Evolutionary conservation across 2,888 invertebrate species (phyloP), one percentile per base, ranked within the genome.

Genomic region (Melinaea marsaeus): DNA sequence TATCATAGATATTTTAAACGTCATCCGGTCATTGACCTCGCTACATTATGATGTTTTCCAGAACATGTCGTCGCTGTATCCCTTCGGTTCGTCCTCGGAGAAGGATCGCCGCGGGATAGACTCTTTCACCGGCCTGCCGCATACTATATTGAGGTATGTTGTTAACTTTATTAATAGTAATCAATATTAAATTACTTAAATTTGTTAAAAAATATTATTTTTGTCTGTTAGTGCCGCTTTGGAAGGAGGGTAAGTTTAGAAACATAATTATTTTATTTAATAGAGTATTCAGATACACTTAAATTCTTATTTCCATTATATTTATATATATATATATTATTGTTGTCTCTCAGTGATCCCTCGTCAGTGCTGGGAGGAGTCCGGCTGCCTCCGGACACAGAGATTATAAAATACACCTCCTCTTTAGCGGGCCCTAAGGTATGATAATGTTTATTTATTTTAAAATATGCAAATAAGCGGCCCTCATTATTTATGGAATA

Each of bases 401-500:
- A 97, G 90, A 96, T 96, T 71, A 96, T 97, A 80, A 96, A 96
- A 86, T 96, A 96, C 83, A 96, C 96, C 71, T 96, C 96, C 71
- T 96, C 96, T 65, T 93, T 96, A 77, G 95, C 95, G 72, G 96
- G 96, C 66, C 96, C 96, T 63, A 96, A 96, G 92, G 91, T 91
- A 83, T 79, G 61, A n/a, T n/a, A 9, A 3, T 42, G 11, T 9
- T 9, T 1, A 9, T 42, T 42, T 7, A 6, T 2, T 4, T 6
- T 6, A 6, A 42, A 9, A 9, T 42, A 42, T 42, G 7, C 42
- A 42, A 42, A 42, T 42, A 7, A 42, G 9, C 42, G 2, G 9
- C 11, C 9, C 42, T 9, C 42, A 42, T 42, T 7, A 42, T 2
- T 42, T 6, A 42, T 9, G 11, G 9, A 9, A 42, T 6, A 42